Conservation (phyloP, 2,888 invertebrate species). For the Augochlorella aurata region DNA sequence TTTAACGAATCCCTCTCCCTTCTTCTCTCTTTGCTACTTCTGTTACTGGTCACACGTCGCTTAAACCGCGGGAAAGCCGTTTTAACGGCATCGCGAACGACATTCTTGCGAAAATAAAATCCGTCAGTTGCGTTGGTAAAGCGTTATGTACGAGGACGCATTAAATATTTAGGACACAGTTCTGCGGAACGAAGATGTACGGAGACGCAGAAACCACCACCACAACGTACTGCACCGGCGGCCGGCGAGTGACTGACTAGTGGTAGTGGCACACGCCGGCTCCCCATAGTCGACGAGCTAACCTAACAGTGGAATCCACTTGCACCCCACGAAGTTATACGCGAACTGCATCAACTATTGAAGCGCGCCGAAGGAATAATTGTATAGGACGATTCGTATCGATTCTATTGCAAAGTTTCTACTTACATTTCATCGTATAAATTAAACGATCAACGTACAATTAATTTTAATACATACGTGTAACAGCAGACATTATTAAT, state of each 20-base stretch:
- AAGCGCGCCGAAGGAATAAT: conserved; percentile 4
- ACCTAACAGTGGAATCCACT: conserved; percentile 50
- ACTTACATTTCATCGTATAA: not conserved
- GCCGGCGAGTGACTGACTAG: conserved; percentile 76
- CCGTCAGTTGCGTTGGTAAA: conserved; percentile 8
- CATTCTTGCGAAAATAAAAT: conserved; percentile 44
- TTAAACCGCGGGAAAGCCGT: conserved; percentile 25
- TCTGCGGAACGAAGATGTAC: conserved; percentile 30
- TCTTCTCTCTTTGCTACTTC: conserved; percentile 12
- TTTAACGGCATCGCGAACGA: conserved; percentile 31
- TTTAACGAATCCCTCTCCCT: conserved; percentile 35
- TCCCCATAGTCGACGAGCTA: conserved; percentile 49
- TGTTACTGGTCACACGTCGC: conserved; percentile 42
- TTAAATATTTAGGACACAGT: conserved; percentile 40
- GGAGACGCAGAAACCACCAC: conserved; percentile 17
- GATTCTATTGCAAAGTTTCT: not conserved
- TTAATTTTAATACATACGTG: not conserved
- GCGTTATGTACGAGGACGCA: conserved; percentile 18
- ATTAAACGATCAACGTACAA: not conserved
- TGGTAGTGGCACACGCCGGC: conserved; percentile 66
- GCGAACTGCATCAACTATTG: conserved; percentile 21
- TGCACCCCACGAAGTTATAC: conserved; percentile 38
- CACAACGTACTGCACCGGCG: conserved; percentile 68
- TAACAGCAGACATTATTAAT: not conserved
- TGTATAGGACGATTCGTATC: not conserved